Evolutionary conservation across 1,140 invertebrate species (phyloP).

Genomic region (Condylostylus longicornis): DNA sequence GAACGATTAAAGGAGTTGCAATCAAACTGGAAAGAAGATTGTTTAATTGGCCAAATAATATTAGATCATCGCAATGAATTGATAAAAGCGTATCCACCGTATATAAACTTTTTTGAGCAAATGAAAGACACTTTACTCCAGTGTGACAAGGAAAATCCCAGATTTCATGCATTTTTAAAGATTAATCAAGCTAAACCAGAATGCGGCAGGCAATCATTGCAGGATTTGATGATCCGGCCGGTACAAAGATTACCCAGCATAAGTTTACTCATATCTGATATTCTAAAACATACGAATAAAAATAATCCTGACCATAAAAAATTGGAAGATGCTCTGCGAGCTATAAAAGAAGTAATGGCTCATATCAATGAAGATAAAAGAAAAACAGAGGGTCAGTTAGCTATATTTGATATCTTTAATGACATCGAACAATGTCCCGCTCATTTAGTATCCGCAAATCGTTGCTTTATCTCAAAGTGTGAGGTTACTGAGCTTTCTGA

Average conservation of each 20-base stretch:
- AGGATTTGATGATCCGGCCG: conserved; percentile 89
- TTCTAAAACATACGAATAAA: conserved; percentile 77
- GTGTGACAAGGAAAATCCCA: conserved; percentile 80
- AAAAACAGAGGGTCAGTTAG: conserved; percentile 84
- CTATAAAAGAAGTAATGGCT: conserved; percentile 84
- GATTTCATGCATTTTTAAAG: conserved; percentile 96
- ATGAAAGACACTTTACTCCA: conserved; percentile 82
- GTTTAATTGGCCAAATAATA: conserved; percentile 73
- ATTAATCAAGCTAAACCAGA: conserved; percentile 83
- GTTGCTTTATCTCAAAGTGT: conserved; percentile 70
- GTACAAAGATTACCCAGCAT: conserved; percentile 93
- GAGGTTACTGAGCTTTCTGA: conserved; percentile 84
- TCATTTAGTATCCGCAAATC: conserved; percentile 79
- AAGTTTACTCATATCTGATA: conserved; percentile 74
- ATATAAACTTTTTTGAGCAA: conserved; percentile 95
- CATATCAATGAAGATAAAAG: conserved; percentile 95
- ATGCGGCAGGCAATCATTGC: conserved; percentile 85
- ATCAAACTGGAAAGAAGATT: conserved; percentile 64
- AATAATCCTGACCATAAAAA: conserved; percentile 71
- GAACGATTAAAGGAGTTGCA: conserved; percentile 38
- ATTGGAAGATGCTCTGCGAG: conserved; percentile 69
- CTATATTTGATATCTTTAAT: conserved; percentile 94
- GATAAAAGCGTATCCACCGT: conserved; percentile 88
- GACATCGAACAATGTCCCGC: conserved; percentile 94
- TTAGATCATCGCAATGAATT: conserved; percentile 67